Base-by-base conservation (phyloP, 2,113 vertebrate genomes). In the Oxyura jamaicensis region DNA sequence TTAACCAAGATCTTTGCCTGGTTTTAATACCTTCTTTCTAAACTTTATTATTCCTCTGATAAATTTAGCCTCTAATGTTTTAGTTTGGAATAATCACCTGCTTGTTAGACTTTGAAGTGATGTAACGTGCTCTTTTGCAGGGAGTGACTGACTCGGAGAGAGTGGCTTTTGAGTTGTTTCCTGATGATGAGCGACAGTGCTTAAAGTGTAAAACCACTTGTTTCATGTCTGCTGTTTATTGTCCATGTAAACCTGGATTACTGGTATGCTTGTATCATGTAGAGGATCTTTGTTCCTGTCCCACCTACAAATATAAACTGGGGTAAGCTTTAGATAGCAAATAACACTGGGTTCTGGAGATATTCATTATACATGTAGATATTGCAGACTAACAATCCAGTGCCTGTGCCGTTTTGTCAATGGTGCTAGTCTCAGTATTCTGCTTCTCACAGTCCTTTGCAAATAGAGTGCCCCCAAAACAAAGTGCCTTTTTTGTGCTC, bases 101-200 rank as follows among this genome's bases (percentile, higher is more conserved):
- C 66, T 76, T 41, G 1, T 60, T 73, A 60, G 65, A 21, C 21
- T 66, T 31, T 42, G 71, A 82, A 35, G 53, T 81, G 44, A 39
- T 35, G 41, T 26, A 7, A 11, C 31, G 1, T 10, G 2, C 41
- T 97, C 69, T 92, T 33, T 95, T 94, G 28, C 93, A 99, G 99
- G 99, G 99, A 13, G 98, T 99, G 82, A 94, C 98, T 13, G 98
- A 98, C 36, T 97, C 94, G 0, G 98, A 98, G 90, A 97, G 98
- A 78, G 98, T 99, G 86, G 97, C 98, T 7, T 99, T 99, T 36
- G 99, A 99, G 84, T 96, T 99, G 82, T 98, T 99, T 74, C 99
- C 99, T 53, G 99, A 99, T 31, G 99, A 99, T 13, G 99, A 99
- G 92, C 98, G 99, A 6, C 99, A 99, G 95, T 99, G 99, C 91